A percentile compares a stretch with the other conserved stretches of the same genome.
phyloP scores from a whole-genome alignment of 2,888 invertebrate genomes.

The Lordiphosa andalusiaca region DNA sequence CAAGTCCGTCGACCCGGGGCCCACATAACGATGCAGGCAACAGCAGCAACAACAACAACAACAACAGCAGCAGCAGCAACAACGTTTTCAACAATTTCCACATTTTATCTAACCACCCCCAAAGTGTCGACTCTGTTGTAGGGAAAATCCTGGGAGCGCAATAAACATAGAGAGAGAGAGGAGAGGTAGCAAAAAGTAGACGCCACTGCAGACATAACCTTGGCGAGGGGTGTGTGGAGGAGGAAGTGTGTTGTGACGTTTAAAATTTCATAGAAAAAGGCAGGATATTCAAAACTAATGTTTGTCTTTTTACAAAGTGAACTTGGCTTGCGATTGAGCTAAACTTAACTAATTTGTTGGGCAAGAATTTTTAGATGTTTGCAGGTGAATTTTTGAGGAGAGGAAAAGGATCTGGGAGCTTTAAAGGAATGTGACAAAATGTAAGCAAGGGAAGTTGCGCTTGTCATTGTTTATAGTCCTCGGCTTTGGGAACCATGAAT shows the following conservation, averaged over 20 bases:
- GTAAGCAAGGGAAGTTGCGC: too few relatives aligned
- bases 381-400: neutral
- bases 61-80: slow-evolving; percentile 40
- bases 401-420: too few relatives aligned
- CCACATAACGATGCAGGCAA: slow-evolving; percentile 70
- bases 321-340: too few relatives aligned
- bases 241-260: slow-evolving; percentile 33
- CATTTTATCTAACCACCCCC: slow-evolving; percentile 75
- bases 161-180: slow-evolving; percentile 12
- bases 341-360: too few relatives aligned
- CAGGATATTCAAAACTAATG: slow-evolving; percentile 12
- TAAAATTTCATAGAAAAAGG: slow-evolving; percentile 14
- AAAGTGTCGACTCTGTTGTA: slow-evolving; percentile 63
- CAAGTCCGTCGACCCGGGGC: slow-evolving; percentile 71
- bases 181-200: slow-evolving; percentile 17
- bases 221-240: slow-evolving; percentile 30
- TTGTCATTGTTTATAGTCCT: too few relatives aligned
- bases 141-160: slow-evolving; percentile 56
- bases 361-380: too few relatives aligned
- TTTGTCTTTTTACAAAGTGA: neutral
- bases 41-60: slow-evolving; percentile 14
- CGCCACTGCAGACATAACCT: slow-evolving; percentile 40
- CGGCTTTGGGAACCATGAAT: too few relatives aligned
- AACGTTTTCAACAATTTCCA: slow-evolving; percentile 75
- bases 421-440: too few relatives aligned